Base-by-base conservation (phyloP, 2,888 invertebrate species). In the Crioceris asparagi region DNA sequence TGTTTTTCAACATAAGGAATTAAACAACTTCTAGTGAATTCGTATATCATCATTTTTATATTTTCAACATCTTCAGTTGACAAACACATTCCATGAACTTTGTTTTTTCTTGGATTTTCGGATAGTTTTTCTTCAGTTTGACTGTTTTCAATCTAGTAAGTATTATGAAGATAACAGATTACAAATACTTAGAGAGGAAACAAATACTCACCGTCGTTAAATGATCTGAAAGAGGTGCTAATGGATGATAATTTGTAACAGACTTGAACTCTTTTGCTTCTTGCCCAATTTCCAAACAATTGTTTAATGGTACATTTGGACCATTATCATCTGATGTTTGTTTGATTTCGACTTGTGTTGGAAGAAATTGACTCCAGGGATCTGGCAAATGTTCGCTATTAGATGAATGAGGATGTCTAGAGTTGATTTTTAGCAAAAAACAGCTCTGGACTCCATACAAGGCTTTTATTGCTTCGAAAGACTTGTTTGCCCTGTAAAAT, bases 1-100 rank as follows among this genome's bases (percentile, higher is more conserved):
- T 90, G 83, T 57, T 83, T 80, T 61, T 98, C 97, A 25, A 92
- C 79, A 62, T 91, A 88, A 1, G 96, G 96, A 43, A 96, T 68
- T 40, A 97, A 67, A 15, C 88, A 86, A 54, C 84, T 79, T 10
- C 81, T 72, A 40, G 83, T 79, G 67, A 92, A 94, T 56, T 94
- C 92, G 53, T 83, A 81, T 27, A 94, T 72, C 56, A 94, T 82
- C 47, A 77, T 75, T 52, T 84, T 78, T 27, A 96, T 70, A 53
- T 83, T 77, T 53, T 93, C 91, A 33, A 91, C 72, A 66, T 96
- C 96, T 55, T 77, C 78, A 1, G 77, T 66, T 29, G 84, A 83
- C 26, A 96, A 68, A 55, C 81, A 83, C 43, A 74, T 67, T 30
- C 88, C 90, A 61, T 84, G 82, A n/a, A 72, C 66, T 55, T 71